Percentiles rank a stretch among this genome's conserved stretches.
phyloP scores from a whole-genome alignment of 2,888 invertebrate species.

The Sturmia bella region DNA sequence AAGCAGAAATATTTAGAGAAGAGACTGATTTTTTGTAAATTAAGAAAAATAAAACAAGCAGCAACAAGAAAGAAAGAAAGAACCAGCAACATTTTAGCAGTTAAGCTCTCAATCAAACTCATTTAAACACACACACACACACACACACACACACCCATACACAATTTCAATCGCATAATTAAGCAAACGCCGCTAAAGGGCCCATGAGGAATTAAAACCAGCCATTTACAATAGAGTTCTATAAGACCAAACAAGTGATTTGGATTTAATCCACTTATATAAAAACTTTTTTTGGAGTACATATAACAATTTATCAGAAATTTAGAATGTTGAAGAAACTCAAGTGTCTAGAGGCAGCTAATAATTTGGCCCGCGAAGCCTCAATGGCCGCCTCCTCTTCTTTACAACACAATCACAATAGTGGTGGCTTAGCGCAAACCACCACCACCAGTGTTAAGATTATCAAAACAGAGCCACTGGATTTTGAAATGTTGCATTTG shows the following conservation, averaged over 20 bases:
- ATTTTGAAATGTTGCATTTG: constrained; percentile 78
- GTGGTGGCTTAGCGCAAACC: constrained; percentile 41
- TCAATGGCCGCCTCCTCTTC: neutral
- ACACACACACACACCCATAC: neutral
- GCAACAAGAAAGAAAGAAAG: neutral
- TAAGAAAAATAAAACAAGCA: constrained; percentile 64
- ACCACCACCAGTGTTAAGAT: constrained; percentile 72
- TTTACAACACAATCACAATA: constrained; percentile 14
- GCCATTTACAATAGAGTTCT: constrained; percentile 59
- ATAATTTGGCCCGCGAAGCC: constrained; percentile 66
- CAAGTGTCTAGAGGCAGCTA: constrained; percentile 78
- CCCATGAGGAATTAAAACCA: constrained; percentile 16
- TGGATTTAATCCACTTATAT: constrained; percentile 64
- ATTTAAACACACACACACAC: constrained; percentile 9
- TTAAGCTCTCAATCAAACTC: constrained; percentile 26
- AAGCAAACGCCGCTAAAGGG: constrained; percentile 3
- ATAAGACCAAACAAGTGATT: constrained; percentile 67
- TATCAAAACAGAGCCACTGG: constrained; percentile 80
- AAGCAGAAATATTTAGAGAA: constrained; percentile 74
- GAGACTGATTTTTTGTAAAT: constrained; percentile 77
- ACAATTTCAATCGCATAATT: constrained; percentile 6
- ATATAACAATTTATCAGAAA: constrained; percentile 32
- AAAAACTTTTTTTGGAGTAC: constrained; percentile 25
- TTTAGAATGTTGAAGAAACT: constrained; percentile 79
- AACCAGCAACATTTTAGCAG: constrained; percentile 35